Conservation (phyloP, 2,113 vertebrate genomes). For the Athene noctua region DNA sequence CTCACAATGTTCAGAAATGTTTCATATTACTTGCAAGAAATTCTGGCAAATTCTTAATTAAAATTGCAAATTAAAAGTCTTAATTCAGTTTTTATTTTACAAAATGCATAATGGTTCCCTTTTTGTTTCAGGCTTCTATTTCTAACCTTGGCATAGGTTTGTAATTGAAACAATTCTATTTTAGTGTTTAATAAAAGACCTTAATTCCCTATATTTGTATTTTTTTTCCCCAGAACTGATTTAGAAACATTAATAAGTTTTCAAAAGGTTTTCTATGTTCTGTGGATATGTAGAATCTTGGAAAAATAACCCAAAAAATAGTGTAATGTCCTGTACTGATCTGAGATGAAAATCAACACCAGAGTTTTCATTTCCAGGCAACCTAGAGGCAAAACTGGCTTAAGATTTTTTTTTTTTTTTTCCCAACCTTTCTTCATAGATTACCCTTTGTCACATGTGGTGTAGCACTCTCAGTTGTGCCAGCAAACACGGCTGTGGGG, state of each 20-base stretch:
- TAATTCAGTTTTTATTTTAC: background rate
- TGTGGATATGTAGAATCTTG: background rate
- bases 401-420: background rate
- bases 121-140: conserved; percentile 7
- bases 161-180: background rate
- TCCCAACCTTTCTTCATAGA: background rate
- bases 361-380: background rate
- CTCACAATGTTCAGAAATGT: background rate
- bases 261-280: background rate
- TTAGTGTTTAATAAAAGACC: conserved; percentile 5
- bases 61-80: background rate
- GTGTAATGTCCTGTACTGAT: background rate
- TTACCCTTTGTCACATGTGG: background rate
- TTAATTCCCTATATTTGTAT: background rate
- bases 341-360: background rate
- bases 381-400: background rate
- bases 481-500: background rate
- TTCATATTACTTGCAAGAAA: background rate
- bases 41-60: background rate
- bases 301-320: background rate
- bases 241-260: background rate
- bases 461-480: background rate
- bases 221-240: background rate
- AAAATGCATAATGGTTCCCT: background rate
- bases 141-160: background rate